Conservation (phyloP, 2,113 vertebrate species). For the Aviceda subcristata region DNA sequence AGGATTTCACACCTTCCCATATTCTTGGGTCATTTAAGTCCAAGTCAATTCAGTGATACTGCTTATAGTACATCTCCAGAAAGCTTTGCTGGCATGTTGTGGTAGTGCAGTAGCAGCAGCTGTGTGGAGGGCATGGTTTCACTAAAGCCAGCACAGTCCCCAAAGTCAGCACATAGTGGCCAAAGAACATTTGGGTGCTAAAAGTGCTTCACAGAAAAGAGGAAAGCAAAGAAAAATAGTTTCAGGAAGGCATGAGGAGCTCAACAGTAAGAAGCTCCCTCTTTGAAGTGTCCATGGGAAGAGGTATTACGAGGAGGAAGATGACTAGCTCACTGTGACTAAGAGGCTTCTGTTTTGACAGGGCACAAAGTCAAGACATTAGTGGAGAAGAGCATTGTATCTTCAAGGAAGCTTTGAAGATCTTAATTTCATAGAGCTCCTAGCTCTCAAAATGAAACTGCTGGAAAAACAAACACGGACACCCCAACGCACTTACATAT, state of each 20-base stretch:
- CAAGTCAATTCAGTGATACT: not conserved
- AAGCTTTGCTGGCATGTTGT: not conserved
- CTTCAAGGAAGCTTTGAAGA: not conserved
- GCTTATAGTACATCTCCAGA: not conserved
- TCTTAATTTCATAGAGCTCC: not conserved
- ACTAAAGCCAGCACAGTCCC: not conserved
- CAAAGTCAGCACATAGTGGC: not conserved
- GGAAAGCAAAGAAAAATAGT: not conserved
- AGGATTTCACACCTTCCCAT: not conserved
- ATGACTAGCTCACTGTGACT: not conserved
- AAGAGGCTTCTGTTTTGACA: not conserved
- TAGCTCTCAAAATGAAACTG: not conserved
- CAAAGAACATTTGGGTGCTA: not conserved
- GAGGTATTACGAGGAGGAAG: not conserved
- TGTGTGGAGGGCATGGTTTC: not conserved
- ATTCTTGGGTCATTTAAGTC: not conserved
- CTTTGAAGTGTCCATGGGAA: not conserved
- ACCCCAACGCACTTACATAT: not conserved
- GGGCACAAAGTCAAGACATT: not conserved
- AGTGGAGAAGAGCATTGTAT: not conserved
- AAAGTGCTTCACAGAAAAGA: not conserved
- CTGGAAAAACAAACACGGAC: not conserved
- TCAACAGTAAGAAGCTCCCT: not conserved
- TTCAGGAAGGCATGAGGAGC: not conserved
- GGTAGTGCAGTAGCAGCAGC: not conserved